Conservation (phyloP, 2,888 invertebrate species). For the Oscheius sp. region DNA sequence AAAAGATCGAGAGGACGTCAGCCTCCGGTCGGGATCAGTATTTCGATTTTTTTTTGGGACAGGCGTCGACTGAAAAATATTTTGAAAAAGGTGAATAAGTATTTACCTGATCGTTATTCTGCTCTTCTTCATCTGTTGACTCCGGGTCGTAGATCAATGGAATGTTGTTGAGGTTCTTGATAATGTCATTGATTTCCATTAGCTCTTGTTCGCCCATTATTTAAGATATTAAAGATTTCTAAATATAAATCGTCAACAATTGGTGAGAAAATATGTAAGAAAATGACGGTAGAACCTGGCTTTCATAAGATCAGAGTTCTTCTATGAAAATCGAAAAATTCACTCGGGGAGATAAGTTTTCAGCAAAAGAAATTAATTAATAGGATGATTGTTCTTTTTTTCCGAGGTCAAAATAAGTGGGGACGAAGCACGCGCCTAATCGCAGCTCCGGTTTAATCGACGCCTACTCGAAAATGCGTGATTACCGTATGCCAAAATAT, state of each 20-base stretch:
- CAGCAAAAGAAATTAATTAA: no score
- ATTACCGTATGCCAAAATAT: neutral
- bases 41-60: no score
- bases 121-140: neutral
- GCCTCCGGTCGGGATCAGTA: no score
- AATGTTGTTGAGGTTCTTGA: constrained; percentile 1
- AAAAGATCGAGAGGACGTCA: constrained; percentile 6
- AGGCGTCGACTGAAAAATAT: no score
- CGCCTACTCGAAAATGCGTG: constrained; percentile 1
- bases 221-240: neutral
- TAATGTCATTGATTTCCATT: constrained; percentile 10
- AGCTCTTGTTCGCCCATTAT: constrained; percentile 8
- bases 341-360: no score
- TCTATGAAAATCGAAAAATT: no score
- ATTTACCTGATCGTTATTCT: neutral
- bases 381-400: neutral
- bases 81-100: neutral
- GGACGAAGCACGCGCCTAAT: constrained; percentile 4
- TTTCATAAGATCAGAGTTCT: neutral
- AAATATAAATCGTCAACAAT: no score
- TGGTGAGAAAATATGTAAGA: no score
- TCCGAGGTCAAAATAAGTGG: constrained; percentile 16
- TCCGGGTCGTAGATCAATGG: neutral
- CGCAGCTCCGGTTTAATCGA: constrained; percentile 13
- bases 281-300: no score